These are phyloP conservation scores for Drosophila anceps DNA, from an alignment of 2,888 invertebrate genomes.

Conservation along the genomic window DNA sequence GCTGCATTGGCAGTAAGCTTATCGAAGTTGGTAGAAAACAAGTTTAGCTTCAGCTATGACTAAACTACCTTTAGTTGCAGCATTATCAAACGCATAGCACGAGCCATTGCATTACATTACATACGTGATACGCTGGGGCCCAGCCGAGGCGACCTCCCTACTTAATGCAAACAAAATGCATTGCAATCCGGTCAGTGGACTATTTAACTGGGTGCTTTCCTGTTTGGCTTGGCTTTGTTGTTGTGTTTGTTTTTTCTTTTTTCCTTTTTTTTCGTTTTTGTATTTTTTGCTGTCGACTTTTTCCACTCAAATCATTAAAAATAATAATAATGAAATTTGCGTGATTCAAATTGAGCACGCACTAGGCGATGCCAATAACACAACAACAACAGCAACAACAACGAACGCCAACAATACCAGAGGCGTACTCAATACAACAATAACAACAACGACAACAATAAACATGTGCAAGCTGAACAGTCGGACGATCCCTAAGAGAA, in stretches of 20 bases:
- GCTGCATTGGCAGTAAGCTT: background rate
- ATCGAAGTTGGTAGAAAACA: background rate
- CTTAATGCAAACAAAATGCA: slow-evolving; percentile 55
- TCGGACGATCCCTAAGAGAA: slow-evolving; percentile 66
- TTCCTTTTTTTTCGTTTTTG: slow-evolving; percentile 11
- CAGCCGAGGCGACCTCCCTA: slow-evolving; percentile 26
- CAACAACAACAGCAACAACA: slow-evolving; percentile 49
- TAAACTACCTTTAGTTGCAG: slow-evolving; percentile 19
- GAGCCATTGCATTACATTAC: slow-evolving; percentile 44
- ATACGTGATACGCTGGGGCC: slow-evolving; percentile 44
- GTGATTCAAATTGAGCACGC: slow-evolving; percentile 80
- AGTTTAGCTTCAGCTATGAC: slow-evolving; percentile 1
- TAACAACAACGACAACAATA: slow-evolving; percentile 52
- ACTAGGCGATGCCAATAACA: slow-evolving; percentile 75
- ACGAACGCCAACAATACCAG: slow-evolving; percentile 47
- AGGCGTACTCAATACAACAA: slow-evolving; percentile 28
- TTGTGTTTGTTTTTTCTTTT: slow-evolving; percentile 17
- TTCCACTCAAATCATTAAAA: slow-evolving; percentile 80
- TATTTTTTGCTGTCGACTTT: slow-evolving; percentile 46
- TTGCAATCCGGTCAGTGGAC: slow-evolving; percentile 64
- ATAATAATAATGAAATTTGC: slow-evolving; percentile 81
- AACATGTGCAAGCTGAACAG: slow-evolving; percentile 60
- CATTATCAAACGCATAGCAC: slow-evolving; percentile 47
- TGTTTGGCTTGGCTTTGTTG: slow-evolving; percentile 30
- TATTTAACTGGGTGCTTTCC: slow-evolving; percentile 52